Evolutionary conservation across 2,888 invertebrate genomes (phyloP).

Genomic region (Synanthedon vespiformis): DNA sequence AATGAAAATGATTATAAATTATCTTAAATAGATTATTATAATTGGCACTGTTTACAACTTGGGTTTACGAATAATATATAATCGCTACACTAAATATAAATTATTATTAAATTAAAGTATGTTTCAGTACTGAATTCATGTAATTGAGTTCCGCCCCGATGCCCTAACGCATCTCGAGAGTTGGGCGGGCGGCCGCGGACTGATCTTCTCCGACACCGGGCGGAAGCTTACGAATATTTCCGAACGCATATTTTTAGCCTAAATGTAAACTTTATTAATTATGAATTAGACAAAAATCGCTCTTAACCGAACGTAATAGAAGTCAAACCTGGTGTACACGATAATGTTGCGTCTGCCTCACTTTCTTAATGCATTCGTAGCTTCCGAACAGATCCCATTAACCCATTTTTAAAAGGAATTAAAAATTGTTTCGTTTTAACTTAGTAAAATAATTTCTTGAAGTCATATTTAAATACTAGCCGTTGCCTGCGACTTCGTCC

Average conservation of each 20-base stretch:
- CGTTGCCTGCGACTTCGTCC: too few relatives aligned
- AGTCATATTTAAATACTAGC: too few relatives aligned
- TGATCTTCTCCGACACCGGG: constrained; percentile 21
- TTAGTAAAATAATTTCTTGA: too few relatives aligned
- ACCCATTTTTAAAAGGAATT: constrained; percentile 52
- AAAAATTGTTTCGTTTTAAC: constrained; percentile 10
- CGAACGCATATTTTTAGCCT: neutral
- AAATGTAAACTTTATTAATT: neutral
- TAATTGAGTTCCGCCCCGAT: constrained; percentile 28
- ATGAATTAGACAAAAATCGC: constrained; percentile 5
- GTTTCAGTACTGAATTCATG: neutral
- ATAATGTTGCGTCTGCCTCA: constrained; percentile 7
- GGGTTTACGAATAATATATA: neutral
- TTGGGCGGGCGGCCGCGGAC: constrained; percentile 57
- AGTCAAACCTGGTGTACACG: constrained; percentile 3
- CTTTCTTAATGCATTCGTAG: constrained; percentile 35
- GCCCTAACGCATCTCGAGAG: constrained; percentile 38
- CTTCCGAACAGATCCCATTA: constrained; percentile 48
- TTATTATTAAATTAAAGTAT: neutral
- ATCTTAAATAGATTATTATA: neutral
- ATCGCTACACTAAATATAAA: neutral
- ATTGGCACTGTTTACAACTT: neutral
- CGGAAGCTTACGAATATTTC: constrained; percentile 38
- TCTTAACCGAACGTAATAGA: neutral
- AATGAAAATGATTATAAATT: neutral